A percentile compares a stretch with the other conserved stretches of the same genome.
Conservation (phyloP, 1,140 invertebrate species). For the Hyles vespertilio region DNA sequence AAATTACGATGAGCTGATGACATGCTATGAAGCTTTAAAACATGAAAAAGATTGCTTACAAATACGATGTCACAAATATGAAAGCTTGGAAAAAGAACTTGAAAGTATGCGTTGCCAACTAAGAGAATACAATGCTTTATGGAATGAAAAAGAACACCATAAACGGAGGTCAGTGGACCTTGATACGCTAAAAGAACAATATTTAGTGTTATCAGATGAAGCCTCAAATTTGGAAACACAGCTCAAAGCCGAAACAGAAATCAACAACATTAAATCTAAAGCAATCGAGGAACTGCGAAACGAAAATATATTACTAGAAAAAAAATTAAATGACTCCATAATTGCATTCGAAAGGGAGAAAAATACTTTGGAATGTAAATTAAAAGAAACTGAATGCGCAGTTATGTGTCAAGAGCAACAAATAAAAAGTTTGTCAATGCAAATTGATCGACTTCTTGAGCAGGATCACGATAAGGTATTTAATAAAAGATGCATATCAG, state of each 20-base stretch:
- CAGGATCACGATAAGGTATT: slow-evolving; percentile 38
- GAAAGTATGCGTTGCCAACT: slow-evolving; percentile 42
- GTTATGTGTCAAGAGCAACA: slow-evolving; percentile 64
- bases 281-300: slow-evolving; percentile 45
- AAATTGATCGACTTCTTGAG: slow-evolving; percentile 54
- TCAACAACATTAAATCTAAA: slow-evolving; percentile 50
- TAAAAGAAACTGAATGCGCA: slow-evolving; percentile 64
- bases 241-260: slow-evolving; percentile 56
- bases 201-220: slow-evolving; percentile 53
- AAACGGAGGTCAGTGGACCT: slow-evolving; percentile 52
- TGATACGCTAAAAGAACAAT: slow-evolving; percentile 59
- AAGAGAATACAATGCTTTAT: slow-evolving; percentile 52
- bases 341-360: slow-evolving; percentile 59
- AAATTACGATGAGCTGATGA: slow-evolving; percentile 55
- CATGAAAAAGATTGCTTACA: slow-evolving; percentile 49
- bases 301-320: slow-evolving; percentile 53
- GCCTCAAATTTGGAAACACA: slow-evolving; percentile 53
- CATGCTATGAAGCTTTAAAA: slow-evolving; percentile 58
- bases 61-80: slow-evolving; percentile 47
- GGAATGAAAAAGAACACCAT: slow-evolving; percentile 63
- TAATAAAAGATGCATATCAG: slow-evolving; percentile 11
- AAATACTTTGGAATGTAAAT: slow-evolving; percentile 51
- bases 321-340: slow-evolving; percentile 47
- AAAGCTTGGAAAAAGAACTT: slow-evolving; percentile 52
- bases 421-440: slow-evolving; percentile 53